Percentiles rank a stretch among this genome's conserved stretches.
These are phyloP conservation scores for Xestia rhomboidea DNA, from an alignment of 2,888 invertebrate genomes.

Conservation along the genomic window DNA sequence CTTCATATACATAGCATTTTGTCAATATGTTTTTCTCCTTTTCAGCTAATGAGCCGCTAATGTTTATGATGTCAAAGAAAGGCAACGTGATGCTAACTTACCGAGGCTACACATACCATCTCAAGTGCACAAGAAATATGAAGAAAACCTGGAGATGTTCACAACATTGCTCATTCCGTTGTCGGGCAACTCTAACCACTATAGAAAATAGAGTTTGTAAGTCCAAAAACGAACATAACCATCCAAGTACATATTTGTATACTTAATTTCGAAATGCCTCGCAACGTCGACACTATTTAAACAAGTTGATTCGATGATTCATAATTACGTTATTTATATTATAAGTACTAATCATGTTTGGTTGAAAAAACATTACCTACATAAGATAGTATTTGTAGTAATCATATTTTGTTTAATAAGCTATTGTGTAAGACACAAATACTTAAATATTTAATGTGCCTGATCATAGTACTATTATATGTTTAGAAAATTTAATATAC, in stretches of 20 bases:
- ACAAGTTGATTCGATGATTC: not conserved
- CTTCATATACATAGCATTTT: no score
- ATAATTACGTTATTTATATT: no score
- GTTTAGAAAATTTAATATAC: conserved; percentile 18
- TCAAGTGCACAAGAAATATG: no score
- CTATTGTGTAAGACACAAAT: conserved; percentile 34
- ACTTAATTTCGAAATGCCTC: not conserved
- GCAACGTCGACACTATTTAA: not conserved
- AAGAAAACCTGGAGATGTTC: no score
- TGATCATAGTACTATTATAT: not conserved
- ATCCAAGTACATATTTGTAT: conserved; percentile 13
- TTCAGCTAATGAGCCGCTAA: not conserved
- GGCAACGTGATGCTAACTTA: not conserved
- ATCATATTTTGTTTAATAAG: not conserved
- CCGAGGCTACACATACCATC: no score
- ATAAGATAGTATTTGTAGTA: not conserved
- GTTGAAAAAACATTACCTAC: not conserved
- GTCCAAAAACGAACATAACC: no score
- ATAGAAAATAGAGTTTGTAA: no score
- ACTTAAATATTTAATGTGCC: not conserved
- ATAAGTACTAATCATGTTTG: no score
- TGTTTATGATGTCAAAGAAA: not conserved
- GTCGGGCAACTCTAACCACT: no score
- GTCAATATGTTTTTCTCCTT: not conserved
- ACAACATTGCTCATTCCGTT: no score